Evolutionary conservation across 2,888 invertebrate genomes (phyloP).

Genomic region (Baccha elongata): DNA sequence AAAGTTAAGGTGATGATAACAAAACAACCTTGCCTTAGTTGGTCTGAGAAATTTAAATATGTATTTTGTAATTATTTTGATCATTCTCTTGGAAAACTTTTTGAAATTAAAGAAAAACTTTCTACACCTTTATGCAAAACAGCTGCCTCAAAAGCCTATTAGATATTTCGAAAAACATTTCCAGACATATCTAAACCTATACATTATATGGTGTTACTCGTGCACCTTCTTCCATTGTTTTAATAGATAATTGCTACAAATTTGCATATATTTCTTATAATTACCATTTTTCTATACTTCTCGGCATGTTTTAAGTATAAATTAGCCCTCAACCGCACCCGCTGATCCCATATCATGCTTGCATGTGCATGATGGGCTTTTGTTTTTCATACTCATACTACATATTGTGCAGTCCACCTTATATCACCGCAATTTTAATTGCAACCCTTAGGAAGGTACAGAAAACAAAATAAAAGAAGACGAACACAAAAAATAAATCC

Average conservation of each 20-base stretch:
- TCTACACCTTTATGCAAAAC: background rate
- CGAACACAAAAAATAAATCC: background rate
- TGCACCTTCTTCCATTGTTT: slow-evolving; percentile 37
- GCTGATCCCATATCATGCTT: slow-evolving; percentile 43
- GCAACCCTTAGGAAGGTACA: slow-evolving; percentile 57
- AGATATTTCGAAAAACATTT: background rate
- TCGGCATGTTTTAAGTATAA: background rate
- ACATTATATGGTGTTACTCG: slow-evolving; percentile 19
- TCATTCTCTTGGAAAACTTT: slow-evolving; percentile 2
- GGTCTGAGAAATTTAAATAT: too few relatives aligned
- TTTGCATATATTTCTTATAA: slow-evolving; percentile 63
- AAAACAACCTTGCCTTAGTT: too few relatives aligned
- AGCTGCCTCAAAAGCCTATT: slow-evolving; percentile 6
- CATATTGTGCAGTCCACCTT: slow-evolving; percentile 53
- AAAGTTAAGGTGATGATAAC: too few relatives aligned
- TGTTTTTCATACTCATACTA: slow-evolving; percentile 24
- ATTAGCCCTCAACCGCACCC: background rate
- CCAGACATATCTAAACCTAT: background rate
- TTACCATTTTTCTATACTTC: slow-evolving; percentile 30
- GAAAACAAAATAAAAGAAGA: background rate
- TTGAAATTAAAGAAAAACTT: background rate
- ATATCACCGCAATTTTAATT: slow-evolving; percentile 57
- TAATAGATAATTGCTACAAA: slow-evolving; percentile 60
- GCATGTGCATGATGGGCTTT: slow-evolving; percentile 39
- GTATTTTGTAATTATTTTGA: slow-evolving; percentile 14